Evolutionary conservation across 2,888 invertebrate genomes (phyloP).

Genomic region (Hypomecis atomaria): DNA sequence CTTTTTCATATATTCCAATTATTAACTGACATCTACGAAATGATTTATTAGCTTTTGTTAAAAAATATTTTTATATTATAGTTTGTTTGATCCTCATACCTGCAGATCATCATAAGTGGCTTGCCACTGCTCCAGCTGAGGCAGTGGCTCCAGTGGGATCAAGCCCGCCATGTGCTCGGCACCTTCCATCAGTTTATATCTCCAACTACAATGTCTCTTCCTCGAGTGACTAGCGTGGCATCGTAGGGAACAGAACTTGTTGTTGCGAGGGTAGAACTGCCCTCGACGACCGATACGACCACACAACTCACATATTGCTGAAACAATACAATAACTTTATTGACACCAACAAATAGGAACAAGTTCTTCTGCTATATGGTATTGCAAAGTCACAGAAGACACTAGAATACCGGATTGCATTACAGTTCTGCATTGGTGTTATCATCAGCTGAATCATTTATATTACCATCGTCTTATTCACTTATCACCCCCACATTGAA

Average conservation of each 20-base stretch:
- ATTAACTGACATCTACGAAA: background rate
- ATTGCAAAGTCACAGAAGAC: too few species aligned
- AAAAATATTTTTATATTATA: background rate
- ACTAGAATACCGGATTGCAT: too few species aligned
- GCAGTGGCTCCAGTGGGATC: conserved; percentile 79
- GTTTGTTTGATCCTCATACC: conserved; percentile 48
- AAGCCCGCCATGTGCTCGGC: conserved; percentile 79
- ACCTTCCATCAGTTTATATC: conserved; percentile 77
- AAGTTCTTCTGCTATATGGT: too few species aligned
- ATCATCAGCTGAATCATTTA: too few species aligned
- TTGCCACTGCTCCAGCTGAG: conserved; percentile 79
- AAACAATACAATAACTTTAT: conserved; percentile 22
- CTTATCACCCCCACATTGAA: too few species aligned
- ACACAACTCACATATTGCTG: conserved; percentile 80
- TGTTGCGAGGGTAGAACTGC: conserved; percentile 72
- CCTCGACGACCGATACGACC: conserved; percentile 73
- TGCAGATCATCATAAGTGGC: conserved; percentile 70
- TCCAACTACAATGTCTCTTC: conserved; percentile 68
- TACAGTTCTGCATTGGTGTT: too few species aligned
- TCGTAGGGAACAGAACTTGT: conserved; percentile 73
- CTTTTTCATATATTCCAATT: too few species aligned
- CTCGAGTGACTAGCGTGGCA: conserved; percentile 65
- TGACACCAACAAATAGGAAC: too few species aligned
- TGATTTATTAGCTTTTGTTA: background rate
- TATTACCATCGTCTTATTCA: too few species aligned